Percentiles rank a stretch among this genome's conserved stretches.
Conservation (phyloP, 1,140 invertebrate species). For the Aphaenogaster ashmeadi region DNA sequence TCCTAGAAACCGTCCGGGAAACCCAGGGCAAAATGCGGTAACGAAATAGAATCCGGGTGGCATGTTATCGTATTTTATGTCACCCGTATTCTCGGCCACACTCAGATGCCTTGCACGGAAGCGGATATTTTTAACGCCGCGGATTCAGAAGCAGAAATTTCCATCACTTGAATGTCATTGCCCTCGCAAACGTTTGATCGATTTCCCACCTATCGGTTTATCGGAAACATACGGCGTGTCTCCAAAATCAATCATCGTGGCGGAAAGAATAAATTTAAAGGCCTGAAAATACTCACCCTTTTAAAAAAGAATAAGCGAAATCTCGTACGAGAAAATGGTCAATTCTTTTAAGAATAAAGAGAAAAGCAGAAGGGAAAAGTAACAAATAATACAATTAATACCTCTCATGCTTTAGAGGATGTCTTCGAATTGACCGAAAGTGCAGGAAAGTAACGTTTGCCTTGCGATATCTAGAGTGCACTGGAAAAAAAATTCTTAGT, state of each 20-base stretch:
- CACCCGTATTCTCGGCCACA: conserved; percentile 39
- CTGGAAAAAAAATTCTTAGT: too few relatives aligned
- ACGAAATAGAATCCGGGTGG: conserved; percentile 49
- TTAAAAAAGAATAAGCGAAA: not conserved
- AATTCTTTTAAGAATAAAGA: not conserved
- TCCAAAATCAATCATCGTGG: not conserved
- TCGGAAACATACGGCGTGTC: not conserved
- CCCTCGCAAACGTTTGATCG: conserved; percentile 27
- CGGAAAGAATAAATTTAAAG: conserved; percentile 5
- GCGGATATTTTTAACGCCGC: conserved; percentile 50
- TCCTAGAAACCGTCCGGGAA: conserved; percentile 9
- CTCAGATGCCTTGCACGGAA: conserved; percentile 50
- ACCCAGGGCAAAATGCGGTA: conserved; percentile 37
- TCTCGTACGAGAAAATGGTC: not conserved
- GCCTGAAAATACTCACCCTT: not conserved
- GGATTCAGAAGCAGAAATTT: conserved; percentile 35
- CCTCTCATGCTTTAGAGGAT: not conserved
- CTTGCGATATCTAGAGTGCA: not conserved
- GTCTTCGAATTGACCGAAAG: not conserved
- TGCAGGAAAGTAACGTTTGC: not conserved
- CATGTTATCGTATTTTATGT: conserved; percentile 56
- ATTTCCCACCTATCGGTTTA: conserved; percentile 40
- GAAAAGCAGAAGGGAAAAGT: not conserved
- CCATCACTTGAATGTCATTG: conserved; percentile 42
- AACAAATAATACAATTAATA: not conserved